Conservation (phyloP, 2,797 vertebrate species). For the Mustela erminea region DNA sequence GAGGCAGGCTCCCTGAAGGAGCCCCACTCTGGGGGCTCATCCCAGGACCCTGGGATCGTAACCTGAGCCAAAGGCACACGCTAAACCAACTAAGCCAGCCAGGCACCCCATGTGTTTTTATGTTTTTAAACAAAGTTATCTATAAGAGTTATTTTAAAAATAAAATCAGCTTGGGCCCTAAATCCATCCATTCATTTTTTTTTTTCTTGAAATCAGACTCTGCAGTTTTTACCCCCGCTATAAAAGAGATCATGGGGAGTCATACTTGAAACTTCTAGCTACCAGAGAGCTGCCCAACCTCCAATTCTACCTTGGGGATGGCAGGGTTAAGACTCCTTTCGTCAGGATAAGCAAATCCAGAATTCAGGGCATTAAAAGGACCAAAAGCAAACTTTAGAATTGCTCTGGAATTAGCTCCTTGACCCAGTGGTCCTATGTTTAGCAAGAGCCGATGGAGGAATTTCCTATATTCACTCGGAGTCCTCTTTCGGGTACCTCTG, state of each 20-base stretch:
- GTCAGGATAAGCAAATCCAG: not conserved
- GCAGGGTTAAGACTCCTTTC: not conserved
- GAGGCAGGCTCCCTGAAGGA: not conserved
- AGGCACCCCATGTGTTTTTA: not conserved
- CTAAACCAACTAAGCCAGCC: not conserved
- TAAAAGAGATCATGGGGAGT: not conserved
- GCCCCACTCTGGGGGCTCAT: not conserved
- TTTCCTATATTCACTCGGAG: not conserved
- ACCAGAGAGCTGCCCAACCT: not conserved
- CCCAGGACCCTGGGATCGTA: not conserved
- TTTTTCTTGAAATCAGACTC: not conserved
- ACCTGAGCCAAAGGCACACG: not conserved
- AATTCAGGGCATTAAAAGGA: not conserved
- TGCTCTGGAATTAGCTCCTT: constrained; percentile 16
- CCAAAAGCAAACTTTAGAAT: constrained; percentile 11
- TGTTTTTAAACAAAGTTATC: constrained; percentile 37
- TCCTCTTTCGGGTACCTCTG: not conserved
- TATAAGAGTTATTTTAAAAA: constrained; percentile 13
- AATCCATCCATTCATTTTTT: not conserved
- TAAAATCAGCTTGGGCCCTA: not conserved
- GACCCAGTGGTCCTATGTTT: not conserved
- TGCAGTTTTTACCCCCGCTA: not conserved
- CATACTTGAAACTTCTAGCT: constrained; percentile 33
- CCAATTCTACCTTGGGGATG: not conserved
- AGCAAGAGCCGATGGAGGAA: not conserved